These are phyloP conservation scores for Chlorodrepanis virens DNA, from an alignment of 2,113 vertebrate genomes.

Conservation along the genomic window DNA sequence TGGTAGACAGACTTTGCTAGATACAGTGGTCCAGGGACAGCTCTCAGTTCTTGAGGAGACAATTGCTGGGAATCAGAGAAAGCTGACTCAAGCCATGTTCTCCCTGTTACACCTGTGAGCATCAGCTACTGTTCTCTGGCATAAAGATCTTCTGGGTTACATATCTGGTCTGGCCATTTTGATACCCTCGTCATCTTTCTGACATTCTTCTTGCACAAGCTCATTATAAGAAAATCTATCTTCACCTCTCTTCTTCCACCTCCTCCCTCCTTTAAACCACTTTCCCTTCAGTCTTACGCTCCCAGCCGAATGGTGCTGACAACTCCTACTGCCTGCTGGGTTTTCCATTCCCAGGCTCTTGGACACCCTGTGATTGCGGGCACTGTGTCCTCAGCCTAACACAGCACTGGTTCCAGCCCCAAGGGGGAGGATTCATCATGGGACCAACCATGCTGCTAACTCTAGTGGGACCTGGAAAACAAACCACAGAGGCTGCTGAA, in stretches of 20 bases:
- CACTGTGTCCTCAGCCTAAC: not conserved
- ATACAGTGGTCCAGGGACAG: not conserved
- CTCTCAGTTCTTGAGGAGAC: not conserved
- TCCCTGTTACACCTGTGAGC: not conserved
- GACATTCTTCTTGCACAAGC: not conserved
- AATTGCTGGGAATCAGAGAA: not conserved
- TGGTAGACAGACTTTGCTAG: not conserved
- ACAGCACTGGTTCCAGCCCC: not conserved
- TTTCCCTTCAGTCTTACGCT: not conserved
- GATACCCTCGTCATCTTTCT: not conserved
- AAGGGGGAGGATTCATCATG: fast-evolving
- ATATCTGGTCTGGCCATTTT: not conserved
- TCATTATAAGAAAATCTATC: not conserved
- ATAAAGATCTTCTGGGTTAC: not conserved
- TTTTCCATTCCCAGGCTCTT: not conserved
- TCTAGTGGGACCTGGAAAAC: not conserved
- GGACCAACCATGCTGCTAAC: not conserved
- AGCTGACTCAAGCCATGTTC: not conserved
- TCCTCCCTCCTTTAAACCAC: not conserved
- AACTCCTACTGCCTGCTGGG: not conserved
- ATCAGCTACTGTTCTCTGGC: not conserved
- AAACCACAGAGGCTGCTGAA: not conserved
- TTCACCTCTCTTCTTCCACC: not conserved
- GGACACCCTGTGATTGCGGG: not conserved
- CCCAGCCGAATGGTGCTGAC: not conserved